Evolutionary conservation across 2,888 invertebrate genomes (phyloP).

Genomic region (Malachius bipustulatus): DNA sequence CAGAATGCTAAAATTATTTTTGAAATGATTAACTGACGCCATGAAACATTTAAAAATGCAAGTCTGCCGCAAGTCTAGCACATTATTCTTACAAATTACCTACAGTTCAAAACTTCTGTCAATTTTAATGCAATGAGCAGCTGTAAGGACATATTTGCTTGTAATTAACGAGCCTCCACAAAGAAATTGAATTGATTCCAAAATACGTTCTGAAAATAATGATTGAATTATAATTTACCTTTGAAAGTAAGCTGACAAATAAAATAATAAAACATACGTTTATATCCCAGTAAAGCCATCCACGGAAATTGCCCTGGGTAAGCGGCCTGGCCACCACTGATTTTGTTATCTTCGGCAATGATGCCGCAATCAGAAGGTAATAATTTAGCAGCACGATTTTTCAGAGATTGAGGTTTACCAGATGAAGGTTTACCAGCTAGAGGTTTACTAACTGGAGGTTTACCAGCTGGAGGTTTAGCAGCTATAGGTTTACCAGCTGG

Average conservation of each 20-base stretch:
- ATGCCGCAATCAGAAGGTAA: conserved; percentile 41
- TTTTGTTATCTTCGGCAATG: conserved; percentile 43
- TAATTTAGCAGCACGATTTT: conserved; percentile 2
- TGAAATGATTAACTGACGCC: neutral
- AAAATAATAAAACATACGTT: no score
- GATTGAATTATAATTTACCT: no score
- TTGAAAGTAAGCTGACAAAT: no score
- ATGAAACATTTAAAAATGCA: no score
- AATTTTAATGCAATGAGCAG: conserved; percentile 32
- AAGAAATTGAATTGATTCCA: conserved; percentile 20
- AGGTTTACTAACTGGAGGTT: no score
- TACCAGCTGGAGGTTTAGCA: no score
- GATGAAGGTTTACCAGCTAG: no score
- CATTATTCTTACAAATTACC: no score
- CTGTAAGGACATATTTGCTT: conserved; percentile 32
- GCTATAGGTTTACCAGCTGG: no score
- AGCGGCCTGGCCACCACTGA: conserved; percentile 49
- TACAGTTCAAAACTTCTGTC: conserved; percentile 21
- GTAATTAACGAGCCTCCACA: conserved; percentile 35
- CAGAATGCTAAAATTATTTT: conserved; percentile 39
- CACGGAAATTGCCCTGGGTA: conserved; percentile 50
- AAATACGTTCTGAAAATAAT: conserved; percentile 9
- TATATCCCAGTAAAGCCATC: conserved; percentile 47
- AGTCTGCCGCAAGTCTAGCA: no score
- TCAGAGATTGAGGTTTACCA: no score